A percentile compares a stretch with the other conserved stretches of the same genome.
phyloP scores from a whole-genome alignment of 2,113 vertebrate genomes.

The Struthio camelus region DNA sequence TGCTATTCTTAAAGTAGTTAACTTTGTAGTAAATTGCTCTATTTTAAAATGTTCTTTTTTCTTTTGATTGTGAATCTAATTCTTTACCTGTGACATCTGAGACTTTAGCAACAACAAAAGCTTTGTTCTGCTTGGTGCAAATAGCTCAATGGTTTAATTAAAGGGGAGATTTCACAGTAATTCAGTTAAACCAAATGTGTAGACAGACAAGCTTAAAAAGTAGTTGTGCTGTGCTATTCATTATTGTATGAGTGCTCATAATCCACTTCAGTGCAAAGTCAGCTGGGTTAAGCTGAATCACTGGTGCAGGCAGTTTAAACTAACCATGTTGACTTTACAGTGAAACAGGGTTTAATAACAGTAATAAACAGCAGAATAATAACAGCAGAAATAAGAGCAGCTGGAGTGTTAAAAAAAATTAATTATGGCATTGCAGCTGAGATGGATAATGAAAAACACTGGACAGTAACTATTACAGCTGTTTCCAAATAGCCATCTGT shows the following conservation, averaged over 20 bases:
- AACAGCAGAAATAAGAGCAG: constrained; percentile 16
- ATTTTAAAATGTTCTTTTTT: not conserved
- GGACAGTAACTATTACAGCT: constrained; percentile 40
- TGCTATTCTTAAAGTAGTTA: not conserved
- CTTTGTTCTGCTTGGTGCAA: not conserved
- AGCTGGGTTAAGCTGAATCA: not conserved
- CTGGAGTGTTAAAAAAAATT: constrained; percentile 26
- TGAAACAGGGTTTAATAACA: not conserved
- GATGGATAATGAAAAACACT: constrained; percentile 37
- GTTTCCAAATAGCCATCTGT: constrained; percentile 31
- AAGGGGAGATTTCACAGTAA: not conserved
- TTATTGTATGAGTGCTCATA: not conserved
- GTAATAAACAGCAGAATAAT: not conserved
- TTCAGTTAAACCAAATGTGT: not conserved
- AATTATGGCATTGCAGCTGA: constrained; percentile 45
- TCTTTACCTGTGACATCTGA: not conserved
- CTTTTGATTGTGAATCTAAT: not conserved
- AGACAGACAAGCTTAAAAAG: not conserved
- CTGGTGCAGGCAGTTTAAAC: not conserved
- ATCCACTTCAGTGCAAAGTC: not conserved
- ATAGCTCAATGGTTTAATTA: constrained; percentile 5
- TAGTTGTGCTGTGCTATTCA: not conserved
- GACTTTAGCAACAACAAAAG: not conserved
- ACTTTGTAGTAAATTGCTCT: not conserved
- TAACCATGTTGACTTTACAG: not conserved